A percentile compares a stretch with the other conserved stretches of the same genome.
phyloP scores from a whole-genome alignment of 2,113 vertebrate genomes.

The Grus americana region DNA sequence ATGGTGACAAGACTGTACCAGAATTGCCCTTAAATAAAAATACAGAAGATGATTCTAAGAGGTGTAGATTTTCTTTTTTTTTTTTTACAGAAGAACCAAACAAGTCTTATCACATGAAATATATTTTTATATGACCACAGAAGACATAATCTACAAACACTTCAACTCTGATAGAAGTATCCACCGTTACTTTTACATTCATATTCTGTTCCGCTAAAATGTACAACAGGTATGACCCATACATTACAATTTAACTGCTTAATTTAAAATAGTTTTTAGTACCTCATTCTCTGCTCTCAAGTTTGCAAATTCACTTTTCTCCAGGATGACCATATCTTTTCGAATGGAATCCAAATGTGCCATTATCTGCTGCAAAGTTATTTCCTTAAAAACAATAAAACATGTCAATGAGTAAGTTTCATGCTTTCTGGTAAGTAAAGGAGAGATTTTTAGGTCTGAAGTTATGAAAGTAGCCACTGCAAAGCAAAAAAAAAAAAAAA shows the following conservation, averaged over 20 bases:
- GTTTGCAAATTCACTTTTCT: constrained; percentile 97
- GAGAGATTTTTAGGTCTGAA: background rate
- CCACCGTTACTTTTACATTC: background rate
- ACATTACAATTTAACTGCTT: background rate
- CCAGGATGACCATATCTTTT: constrained; percentile 98
- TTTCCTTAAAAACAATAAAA: constrained; percentile 81
- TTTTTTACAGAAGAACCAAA: background rate
- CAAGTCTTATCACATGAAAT: background rate
- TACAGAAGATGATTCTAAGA: background rate
- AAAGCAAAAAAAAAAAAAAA: background rate
- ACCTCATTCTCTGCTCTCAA: constrained; percentile 92
- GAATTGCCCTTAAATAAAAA: background rate
- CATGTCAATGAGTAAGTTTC: background rate
- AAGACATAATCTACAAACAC: background rate
- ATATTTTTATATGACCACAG: background rate
- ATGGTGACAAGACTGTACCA: background rate
- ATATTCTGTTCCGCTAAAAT: background rate
- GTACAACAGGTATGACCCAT: background rate
- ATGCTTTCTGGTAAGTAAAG: background rate
- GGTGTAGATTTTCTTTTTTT: background rate
- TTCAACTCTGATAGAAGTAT: background rate
- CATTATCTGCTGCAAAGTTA: constrained; percentile 94
- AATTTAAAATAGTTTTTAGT: background rate
- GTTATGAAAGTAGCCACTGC: background rate
- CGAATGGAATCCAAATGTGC: constrained; percentile 93